phyloP scores from a whole-genome alignment of 2,113 vertebrate genomes.

The Mus spicilegus region DNA sequence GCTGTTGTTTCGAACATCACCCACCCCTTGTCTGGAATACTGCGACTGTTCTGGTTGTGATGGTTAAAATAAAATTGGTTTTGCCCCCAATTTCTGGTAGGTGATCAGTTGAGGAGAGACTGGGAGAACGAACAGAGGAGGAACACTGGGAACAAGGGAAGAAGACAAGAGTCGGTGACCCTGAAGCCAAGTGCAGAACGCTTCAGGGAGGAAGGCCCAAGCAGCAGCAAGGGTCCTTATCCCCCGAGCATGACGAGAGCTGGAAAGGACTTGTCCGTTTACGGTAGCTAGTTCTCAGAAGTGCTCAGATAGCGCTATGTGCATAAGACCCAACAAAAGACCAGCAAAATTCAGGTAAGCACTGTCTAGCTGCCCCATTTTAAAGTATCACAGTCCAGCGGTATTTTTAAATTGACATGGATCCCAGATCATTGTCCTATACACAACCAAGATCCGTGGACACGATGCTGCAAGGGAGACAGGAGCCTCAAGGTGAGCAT shows the following conservation, averaged over 20 bases:
- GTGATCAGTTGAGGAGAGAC: neutral
- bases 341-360: neutral
- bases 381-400: accelerated
- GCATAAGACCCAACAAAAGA: neutral
- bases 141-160: neutral
- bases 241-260: neutral
- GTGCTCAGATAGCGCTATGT: neutral
- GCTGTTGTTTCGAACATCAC: neutral
- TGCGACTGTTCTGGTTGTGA: neutral
- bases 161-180: neutral
- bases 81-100: neutral
- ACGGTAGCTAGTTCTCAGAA: neutral
- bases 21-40: neutral
- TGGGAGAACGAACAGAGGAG: neutral
- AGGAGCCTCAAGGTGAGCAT: neutral
- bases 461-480: too few species aligned
- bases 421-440: neutral
- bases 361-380: neutral
- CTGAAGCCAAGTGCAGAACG: neutral
- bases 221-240: neutral
- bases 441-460: neutral
- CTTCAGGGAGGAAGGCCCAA: neutral
- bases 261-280: neutral
- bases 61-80: neutral
- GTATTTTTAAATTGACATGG: neutral